Evolutionary conservation across 1,140 invertebrate species (phyloP), one percentile per base, ranked within the genome.

Genomic region (Pseudobourletiella spinata): DNA sequence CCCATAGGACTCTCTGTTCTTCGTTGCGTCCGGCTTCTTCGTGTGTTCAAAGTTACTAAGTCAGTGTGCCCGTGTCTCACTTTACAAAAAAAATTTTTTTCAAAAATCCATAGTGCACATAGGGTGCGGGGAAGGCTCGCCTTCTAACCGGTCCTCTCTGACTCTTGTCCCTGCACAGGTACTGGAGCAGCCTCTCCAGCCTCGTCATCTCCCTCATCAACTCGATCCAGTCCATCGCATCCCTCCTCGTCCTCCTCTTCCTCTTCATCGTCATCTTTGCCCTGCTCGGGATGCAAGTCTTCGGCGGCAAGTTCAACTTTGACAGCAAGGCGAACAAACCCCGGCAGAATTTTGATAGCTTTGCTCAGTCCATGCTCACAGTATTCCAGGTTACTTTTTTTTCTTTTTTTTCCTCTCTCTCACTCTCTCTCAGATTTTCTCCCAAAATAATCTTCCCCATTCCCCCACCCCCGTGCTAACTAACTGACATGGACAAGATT

Each of bases 201-300:
- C 81, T 99, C 70, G 95, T 99, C 56, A 91, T 93, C 35, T 98
- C 95, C 46, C 79, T 99, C 66, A 81, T 99, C 64, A 98, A 98
- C 80, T 98, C 95, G 52, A 96, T 99, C 79, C 90, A 96, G 77
- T 98, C 95, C 25, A 98, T 99, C 74, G 95, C 93, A 57, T 98
- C 94, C 54, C 81, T 99, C 46, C 80, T 99, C 78, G 82, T 99
- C 59, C 84, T 99, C 62, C 82, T 99, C 63, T 99, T 99, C 76
- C 83, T 99, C 39, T 99, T 99, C 80, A 99, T 99, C 78, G 92
- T 99, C 72, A 99, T 99, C 76, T 99, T 98, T 78, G 94, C 96
- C 39, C 81, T 99, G 46, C 81, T 99, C 28, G 96, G 96, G 56
- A 99, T 92, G 96, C 96, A 99, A 82, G 79, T 87, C n/a, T 86